Base-by-base conservation (phyloP, 1,140 invertebrate species). In the Drosophila mayri region DNA sequence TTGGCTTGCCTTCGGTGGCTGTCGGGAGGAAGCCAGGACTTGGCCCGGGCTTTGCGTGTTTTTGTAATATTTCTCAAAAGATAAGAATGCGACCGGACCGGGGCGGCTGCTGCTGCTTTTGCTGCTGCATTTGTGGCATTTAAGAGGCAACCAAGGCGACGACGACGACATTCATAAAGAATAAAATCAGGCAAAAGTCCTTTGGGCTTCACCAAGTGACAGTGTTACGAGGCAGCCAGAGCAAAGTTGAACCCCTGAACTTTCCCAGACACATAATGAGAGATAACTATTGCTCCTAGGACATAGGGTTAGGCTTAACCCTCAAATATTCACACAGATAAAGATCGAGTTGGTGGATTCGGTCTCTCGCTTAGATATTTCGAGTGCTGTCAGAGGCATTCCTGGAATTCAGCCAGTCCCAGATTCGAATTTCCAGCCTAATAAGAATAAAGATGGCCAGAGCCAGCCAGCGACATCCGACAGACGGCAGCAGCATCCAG, bases 51-150 rank as follows among this genome's bases (percentile, higher is more conserved):
- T 84, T 91, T 92, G 91, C 91, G 91, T 92, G 91, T 81, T 92
- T 91, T 81, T 91, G 84, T 92, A 92, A 92, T 92, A 92, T 92
- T 92, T 83, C 70, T 92, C 87, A 92, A 91, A 86, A 91, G 90
- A 91, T 91, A 91, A 91, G 90, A 91, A 91, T 91, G 90, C 78
- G 85, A 90, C 85, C 78, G 83, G 79, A 83, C 90, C 81, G 46
- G 81, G 70, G 74, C 59, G 57, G 67, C 47, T 70, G 76, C 65
- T 43, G 46, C 32, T 54, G 65, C 71, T 75, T 54, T 32, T 61
- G 52, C 43, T 59, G 66, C 57, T 47, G 38, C 43, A 50, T 50
- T 50, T 50, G 60, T 67, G 60, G 73, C 74, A 63, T 59, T 72
- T 83, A 47, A 46, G 76, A 57, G 73, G 38, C 55, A 58, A 63